phyloP scores from a whole-genome alignment of 2,888 invertebrate genomes.

The Tridacna crocea region DNA sequence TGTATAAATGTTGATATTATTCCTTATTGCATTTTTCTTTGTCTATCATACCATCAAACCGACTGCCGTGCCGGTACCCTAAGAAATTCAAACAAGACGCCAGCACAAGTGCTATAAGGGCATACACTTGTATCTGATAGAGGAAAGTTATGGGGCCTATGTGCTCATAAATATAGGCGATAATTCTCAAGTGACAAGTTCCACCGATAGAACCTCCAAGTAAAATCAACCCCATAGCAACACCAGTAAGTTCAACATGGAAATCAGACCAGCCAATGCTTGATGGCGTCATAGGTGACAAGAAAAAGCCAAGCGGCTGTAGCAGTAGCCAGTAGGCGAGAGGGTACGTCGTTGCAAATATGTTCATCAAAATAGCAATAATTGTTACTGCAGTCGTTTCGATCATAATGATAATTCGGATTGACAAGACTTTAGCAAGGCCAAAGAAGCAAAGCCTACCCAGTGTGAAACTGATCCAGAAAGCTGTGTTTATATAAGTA shows the following conservation, averaged over 20 bases:
- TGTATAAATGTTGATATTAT: neutral
- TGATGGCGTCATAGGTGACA: constrained; percentile 68
- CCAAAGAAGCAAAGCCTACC: constrained; percentile 67
- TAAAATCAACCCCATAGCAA: constrained; percentile 64
- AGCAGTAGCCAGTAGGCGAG: constrained; percentile 67
- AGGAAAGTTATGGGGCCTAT: constrained; percentile 65
- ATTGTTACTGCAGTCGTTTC: constrained; percentile 55
- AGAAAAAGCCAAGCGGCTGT: constrained; percentile 65
- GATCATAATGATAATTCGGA: constrained; percentile 61
- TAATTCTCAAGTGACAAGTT: constrained; percentile 64
- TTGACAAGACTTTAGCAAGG: constrained; percentile 61
- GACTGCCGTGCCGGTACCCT: constrained; percentile 56
- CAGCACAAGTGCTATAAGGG: constrained; percentile 38
- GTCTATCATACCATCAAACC: constrained; percentile 39
- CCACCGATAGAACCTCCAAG: constrained; percentile 69
- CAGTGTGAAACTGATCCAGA: constrained; percentile 71
- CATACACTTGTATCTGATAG: constrained; percentile 65
- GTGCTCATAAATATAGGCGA: constrained; percentile 69
- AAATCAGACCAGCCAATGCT: constrained; percentile 72
- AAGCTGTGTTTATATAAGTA: constrained; percentile 68
- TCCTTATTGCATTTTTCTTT: neutral
- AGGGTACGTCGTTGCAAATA: constrained; percentile 59
- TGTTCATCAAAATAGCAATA: constrained; percentile 57
- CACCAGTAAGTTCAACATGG: constrained; percentile 69
- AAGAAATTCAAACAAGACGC: constrained; percentile 54